Evolutionary conservation across 2,797 vertebrate species (phyloP), one percentile per base, ranked within the genome.

Genomic region (Rhodeus uyekii): DNA sequence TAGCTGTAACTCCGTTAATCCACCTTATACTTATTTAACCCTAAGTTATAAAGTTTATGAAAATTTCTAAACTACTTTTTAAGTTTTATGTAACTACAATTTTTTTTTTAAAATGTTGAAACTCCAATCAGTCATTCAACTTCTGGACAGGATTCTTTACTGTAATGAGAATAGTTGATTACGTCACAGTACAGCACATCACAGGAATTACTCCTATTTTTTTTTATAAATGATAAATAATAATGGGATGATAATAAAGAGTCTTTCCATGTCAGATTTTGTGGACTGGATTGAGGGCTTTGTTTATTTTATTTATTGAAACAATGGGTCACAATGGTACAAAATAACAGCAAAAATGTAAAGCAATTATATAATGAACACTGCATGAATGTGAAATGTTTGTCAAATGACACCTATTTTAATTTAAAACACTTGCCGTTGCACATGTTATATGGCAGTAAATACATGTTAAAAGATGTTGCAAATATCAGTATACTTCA

Each of bases 231-330:
- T n/a, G n/a, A n/a, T n/a, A n/a, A n/a, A n/a, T n/a, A n/a, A n/a
- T n/a, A n/a, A 58, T 58, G 53, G n/a, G 24, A 58, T 60, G 27
- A 60, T 14, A 60, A 60, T 60, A 60, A 58, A 27, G 5, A 60
- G 29, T 77, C 12, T 58, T 58, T 39, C 3, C 14, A 10, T 44
- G n/a, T 32, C 24, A 29, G 12, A 55, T 42, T 42, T 13, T 68
- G 27, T 39, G n/a, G 48, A 12, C 38, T 80, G 50, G 29, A 53
- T 60, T 44, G 36, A 24, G 27, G 71, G 18, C 7, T 24, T 44
- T 80, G 24, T 69, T 79, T 79, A 24, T 32, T 42, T 42, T 79
- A 8, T 71, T 80, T 80, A 71, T 80, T 80, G 50, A 58, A 74
- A 75, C 50, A 74, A 55, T 44, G 38, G 50, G 24, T 58, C 24